Base-by-base conservation (phyloP, 2,888 invertebrate species). In the Blastobasis adustella region DNA sequence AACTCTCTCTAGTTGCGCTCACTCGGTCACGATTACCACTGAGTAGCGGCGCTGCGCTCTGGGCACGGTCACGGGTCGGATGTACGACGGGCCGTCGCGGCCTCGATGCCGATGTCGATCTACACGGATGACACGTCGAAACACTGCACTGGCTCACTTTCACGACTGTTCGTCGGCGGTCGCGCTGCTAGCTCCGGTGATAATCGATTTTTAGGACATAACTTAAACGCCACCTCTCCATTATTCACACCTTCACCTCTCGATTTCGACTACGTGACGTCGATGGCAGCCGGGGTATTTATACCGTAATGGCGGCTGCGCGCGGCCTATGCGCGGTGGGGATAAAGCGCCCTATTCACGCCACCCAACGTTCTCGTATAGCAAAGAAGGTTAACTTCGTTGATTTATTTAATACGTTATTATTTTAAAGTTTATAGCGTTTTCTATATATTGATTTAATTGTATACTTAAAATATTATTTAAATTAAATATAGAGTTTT, bases 191-290 rank as follows among this genome's bases (percentile, higher is more conserved):
- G 80, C 86, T 87, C 77, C 79, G 81, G 75, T 79, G 79, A 79
- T 78, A 73, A 80, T 86, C 76, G 79, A 82, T 85, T 81, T 75
- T 74, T 70, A 74, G 71, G 76, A 84, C 76, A 77, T 72, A 79
- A 78, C 73, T 76, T 73, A 72, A 79, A 85, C 81, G 84, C 77
- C 84, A 84, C 85, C 77, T 85, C 79, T 83, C 87, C 87, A 87
- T 87, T 77, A 82, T 85, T 82, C 72, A 71, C 82, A 78, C 78
- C 79, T 84, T 81, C 82, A 75, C 86, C 82, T 82, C 80, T 84
- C 85, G 82, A 85, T 79, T 84, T 82, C 81, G 76, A 87, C 87
- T 87, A 82, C 83, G 82, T 84, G 76, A 83, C 81, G 77, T 72
- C 68, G 79, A 66, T 59, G 73, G 79, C 77, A 79, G 76, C 69